Base-by-base conservation (phyloP, 2,888 invertebrate species). In the Cerceris rybyensis region DNA sequence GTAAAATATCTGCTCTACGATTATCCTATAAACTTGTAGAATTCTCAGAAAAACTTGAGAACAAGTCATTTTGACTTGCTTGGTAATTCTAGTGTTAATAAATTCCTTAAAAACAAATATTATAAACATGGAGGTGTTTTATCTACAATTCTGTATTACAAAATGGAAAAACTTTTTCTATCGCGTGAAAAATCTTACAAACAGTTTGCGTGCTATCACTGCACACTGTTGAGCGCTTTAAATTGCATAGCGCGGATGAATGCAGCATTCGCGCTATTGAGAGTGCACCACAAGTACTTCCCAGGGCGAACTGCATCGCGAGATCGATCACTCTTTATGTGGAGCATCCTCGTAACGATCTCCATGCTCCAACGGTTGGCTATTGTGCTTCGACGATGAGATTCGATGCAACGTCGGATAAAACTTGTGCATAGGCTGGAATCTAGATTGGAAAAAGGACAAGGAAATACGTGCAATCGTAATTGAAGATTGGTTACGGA, bases 311-410 rank as follows among this genome's bases (percentile, higher is more conserved):
- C 58, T 64, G 66, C 68, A 46, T 50, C 58, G 63, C 52, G 71
- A 77, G 78, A 82, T 82, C 74, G 80, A 78, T 80, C 82, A 68
- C 55, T 70, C 70, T 78, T 72, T 77, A 81, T 78, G 71, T 77
- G 63, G 74, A 80, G 77, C 74, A 77, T 74, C 74, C 67, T 80
- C 78, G 58, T 58, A 58, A 41, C 72, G 77, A 79, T 76, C 72
- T 72, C 52, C 42, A 16, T 76, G 71, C 65, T 59, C 59, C 61
- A 58, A 28, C 76, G 61, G 8, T 68, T 66, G 70, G 41, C 66
- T 68, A 82, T 81, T 78, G 78, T 81, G 70, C 65, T 57, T 75
- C 69, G 58, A 58, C 64, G 70, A 65, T 28, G 63, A 42, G 59
- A 54, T 13, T 43, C 63, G 80, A 80, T 78, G 50, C 59, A 57